Conservation (phyloP, 2,888 invertebrate species). For the Masnerella sp. region DNA sequence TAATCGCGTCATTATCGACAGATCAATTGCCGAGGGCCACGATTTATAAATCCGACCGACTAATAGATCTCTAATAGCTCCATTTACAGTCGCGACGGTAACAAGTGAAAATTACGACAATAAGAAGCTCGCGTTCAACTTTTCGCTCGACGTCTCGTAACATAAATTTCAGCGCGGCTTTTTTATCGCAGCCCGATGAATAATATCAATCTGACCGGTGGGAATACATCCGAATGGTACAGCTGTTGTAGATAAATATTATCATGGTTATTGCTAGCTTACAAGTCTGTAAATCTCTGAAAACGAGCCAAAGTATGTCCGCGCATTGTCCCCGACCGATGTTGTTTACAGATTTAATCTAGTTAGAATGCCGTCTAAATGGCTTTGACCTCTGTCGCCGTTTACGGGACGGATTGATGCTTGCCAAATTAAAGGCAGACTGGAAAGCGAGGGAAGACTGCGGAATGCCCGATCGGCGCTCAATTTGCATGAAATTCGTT, state of each 20-base stretch:
- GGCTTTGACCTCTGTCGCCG: slow-evolving; percentile 13
- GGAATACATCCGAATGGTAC: slow-evolving; percentile 16
- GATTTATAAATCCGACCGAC: slow-evolving; percentile 19
- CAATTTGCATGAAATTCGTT: slow-evolving; percentile 43
- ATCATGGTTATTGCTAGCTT: not conserved
- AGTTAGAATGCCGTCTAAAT: slow-evolving; percentile 12
- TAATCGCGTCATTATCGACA: slow-evolving; percentile 25
- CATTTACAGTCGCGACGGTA: slow-evolving; percentile 22
- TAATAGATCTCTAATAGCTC: slow-evolving; percentile 24
- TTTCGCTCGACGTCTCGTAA: slow-evolving; percentile 2
- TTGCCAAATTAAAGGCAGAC: slow-evolving; percentile 36
- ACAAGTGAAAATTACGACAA: slow-evolving; percentile 31
- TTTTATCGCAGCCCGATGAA: slow-evolving; percentile 9
- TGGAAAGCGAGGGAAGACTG: slow-evolving; percentile 4
- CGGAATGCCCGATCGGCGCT: slow-evolving; percentile 19
- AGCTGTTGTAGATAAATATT: slow-evolving; percentile 16
- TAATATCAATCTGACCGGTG: slow-evolving; percentile 5
- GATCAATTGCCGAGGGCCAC: slow-evolving; percentile 9
- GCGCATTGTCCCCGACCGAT: slow-evolving; percentile 2
- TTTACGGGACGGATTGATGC: slow-evolving; percentile 21
- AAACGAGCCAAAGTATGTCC: slow-evolving; percentile 12
- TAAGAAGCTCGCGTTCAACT: slow-evolving; percentile 16
- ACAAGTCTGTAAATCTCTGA: slow-evolving; percentile 11
- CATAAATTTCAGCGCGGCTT: slow-evolving; percentile 11
- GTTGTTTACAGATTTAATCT: slow-evolving; percentile 7